These are phyloP conservation scores for Atopsyche davidsoni DNA, from an alignment of 1,140 invertebrate species.

Conservation along the genomic window DNA sequence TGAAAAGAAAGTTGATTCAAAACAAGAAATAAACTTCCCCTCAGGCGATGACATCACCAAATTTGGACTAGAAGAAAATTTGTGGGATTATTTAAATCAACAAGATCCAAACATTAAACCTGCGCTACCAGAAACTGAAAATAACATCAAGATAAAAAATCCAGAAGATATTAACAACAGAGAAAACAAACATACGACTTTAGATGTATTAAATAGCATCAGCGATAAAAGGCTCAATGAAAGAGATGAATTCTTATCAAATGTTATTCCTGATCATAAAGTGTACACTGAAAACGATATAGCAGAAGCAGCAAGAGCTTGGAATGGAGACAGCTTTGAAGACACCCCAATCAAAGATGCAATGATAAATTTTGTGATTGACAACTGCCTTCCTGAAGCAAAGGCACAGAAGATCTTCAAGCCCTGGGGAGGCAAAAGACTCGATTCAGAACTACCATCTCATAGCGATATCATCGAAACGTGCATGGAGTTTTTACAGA, in stretches of 20 bases:
- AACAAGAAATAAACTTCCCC: not conserved
- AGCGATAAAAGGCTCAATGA: not conserved
- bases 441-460: not conserved
- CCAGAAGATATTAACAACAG: too few species aligned
- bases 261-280: not conserved
- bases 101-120: not conserved
- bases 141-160: too few species aligned
- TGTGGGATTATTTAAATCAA: not conserved
- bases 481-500: not conserved
- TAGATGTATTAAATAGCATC: not conserved
- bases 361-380: too few species aligned
- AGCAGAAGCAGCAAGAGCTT: not conserved
- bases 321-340: not conserved
- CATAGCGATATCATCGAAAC: too few species aligned
- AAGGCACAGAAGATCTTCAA: slow-evolving; percentile 9
- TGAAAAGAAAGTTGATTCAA: not conserved
- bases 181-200: too few species aligned
- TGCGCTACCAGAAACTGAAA: not conserved
- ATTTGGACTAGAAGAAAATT: not conserved
- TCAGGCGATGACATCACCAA: not conserved
- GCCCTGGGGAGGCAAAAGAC: slow-evolving; percentile 19
- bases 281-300: not conserved
- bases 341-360: slow-evolving; percentile 8
- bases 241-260: not conserved
- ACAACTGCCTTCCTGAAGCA: too few species aligned